These are phyloP conservation scores for Stenchaetothrips biformis DNA, from an alignment of 2,888 invertebrate species.

Conservation along the genomic window DNA sequence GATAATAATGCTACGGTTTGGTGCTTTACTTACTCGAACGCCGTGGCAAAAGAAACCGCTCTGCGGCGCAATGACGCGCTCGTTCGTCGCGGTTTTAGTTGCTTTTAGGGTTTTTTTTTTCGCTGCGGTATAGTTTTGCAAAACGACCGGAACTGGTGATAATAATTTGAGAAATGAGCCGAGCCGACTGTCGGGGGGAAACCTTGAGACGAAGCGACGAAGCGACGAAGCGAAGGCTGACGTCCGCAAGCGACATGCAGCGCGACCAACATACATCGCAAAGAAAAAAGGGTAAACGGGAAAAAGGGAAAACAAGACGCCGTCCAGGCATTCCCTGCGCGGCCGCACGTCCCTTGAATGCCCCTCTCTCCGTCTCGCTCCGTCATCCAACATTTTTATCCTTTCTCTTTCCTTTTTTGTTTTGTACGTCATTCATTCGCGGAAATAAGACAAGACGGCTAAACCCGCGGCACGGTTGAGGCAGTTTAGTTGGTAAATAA, in stretches of 20 bases:
- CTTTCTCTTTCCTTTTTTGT: slow-evolving; percentile 8
- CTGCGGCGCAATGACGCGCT: too few relatives aligned
- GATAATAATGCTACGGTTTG: too few relatives aligned
- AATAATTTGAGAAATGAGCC: not conserved
- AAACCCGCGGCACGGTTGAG: not conserved
- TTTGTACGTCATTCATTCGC: slow-evolving; percentile 14
- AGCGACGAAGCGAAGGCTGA: not conserved
- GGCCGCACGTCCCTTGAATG: not conserved
- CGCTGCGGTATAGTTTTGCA: too few relatives aligned
- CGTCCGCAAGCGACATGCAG: slow-evolving; percentile 4
- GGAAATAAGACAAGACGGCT: not conserved
- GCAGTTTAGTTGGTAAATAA: too few relatives aligned
- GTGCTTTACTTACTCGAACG: too few relatives aligned
- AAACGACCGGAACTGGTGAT: too few relatives aligned
- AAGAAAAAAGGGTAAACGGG: not conserved
- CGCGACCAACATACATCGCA: slow-evolving; percentile 6
- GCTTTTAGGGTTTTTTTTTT: too few relatives aligned
- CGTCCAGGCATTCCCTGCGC: not conserved
- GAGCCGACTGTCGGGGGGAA: not conserved
- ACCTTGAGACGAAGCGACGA: not conserved
- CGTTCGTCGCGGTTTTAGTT: too few relatives aligned
- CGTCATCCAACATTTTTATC: slow-evolving; percentile 3
- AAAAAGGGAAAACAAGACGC: not conserved
- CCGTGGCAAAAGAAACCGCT: too few relatives aligned
- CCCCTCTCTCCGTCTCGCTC: not conserved